Conservation (phyloP, 2,888 invertebrate species). For the Taphrorychus bicolor region DNA sequence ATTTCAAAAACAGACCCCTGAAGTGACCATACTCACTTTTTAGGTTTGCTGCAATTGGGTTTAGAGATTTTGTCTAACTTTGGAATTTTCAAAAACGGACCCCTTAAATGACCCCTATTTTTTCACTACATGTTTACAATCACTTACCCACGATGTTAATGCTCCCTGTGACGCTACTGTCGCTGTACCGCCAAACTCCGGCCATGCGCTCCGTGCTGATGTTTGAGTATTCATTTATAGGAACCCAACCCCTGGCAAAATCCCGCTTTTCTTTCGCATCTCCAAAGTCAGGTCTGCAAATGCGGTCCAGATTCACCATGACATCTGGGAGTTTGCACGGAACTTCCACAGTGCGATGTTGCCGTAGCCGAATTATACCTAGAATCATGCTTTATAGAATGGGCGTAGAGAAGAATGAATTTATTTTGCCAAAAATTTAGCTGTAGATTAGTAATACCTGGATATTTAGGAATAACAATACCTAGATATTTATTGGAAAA, state of each 20-base stretch:
- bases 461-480: too few species aligned
- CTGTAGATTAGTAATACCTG: too few species aligned
- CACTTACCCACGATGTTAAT: constrained; percentile 38
- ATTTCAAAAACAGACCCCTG: too few species aligned
- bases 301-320: constrained; percentile 42
- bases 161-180: constrained; percentile 38
- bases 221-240: constrained; percentile 4
- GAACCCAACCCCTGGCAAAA: constrained; percentile 43
- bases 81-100: too few species aligned
- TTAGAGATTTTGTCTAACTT: too few species aligned
- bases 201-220: constrained; percentile 39
- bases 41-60: too few species aligned
- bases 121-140: too few species aligned
- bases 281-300: constrained; percentile 43
- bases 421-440: neutral
- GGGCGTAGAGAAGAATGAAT: too few species aligned
- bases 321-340: constrained; percentile 36
- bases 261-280: constrained; percentile 27
- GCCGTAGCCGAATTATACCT: constrained; percentile 35
- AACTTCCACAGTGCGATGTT: constrained; percentile 30
- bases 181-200: constrained; percentile 44
- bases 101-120: too few species aligned
- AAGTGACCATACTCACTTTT: too few species aligned
- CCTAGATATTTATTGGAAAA: constrained; percentile 50
- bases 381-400: too few species aligned